Percentiles rank a stretch among this genome's conserved stretches.
Evolutionary conservation across 2,113 vertebrate species (phyloP).

Genomic region (Tapirus terrestris): DNA sequence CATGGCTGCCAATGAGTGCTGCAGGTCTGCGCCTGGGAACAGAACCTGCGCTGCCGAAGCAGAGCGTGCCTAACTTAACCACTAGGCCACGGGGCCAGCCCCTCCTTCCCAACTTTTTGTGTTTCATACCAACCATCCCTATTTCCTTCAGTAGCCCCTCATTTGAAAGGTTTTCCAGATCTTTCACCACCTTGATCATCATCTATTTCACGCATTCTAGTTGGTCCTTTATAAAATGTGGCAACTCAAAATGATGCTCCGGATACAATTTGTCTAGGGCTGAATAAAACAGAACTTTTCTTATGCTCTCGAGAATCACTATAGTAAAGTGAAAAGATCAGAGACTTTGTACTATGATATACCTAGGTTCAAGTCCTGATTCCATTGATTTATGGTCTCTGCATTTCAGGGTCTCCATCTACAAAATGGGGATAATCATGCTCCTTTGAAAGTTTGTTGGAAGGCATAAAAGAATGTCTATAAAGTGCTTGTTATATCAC

Average conservation of each 20-base stretch:
- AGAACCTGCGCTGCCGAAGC: no score
- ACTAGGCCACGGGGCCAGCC: no score
- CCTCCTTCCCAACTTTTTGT: neutral
- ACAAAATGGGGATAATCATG: neutral
- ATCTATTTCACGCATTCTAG: neutral
- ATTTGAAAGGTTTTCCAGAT: neutral
- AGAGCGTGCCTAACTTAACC: no score
- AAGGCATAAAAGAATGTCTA: neutral
- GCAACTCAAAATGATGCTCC: neutral
- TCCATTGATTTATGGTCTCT: neutral
- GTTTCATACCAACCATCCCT: neutral
- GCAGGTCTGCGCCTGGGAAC: no score
- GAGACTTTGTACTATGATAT: neutral
- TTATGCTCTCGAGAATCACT: neutral
- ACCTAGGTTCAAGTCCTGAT: neutral
- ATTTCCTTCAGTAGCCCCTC: neutral
- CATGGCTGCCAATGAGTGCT: no score
- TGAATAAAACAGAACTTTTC: neutral
- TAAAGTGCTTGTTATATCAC: neutral
- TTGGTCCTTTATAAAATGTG: neutral
- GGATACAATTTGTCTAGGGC: neutral
- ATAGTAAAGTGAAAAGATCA: neutral
- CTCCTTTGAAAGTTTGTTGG: neutral
- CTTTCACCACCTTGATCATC: neutral
- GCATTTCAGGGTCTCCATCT: neutral